Base-by-base conservation (phyloP, 2,797 vertebrate genomes). In the Toxotes lorentzi region DNA sequence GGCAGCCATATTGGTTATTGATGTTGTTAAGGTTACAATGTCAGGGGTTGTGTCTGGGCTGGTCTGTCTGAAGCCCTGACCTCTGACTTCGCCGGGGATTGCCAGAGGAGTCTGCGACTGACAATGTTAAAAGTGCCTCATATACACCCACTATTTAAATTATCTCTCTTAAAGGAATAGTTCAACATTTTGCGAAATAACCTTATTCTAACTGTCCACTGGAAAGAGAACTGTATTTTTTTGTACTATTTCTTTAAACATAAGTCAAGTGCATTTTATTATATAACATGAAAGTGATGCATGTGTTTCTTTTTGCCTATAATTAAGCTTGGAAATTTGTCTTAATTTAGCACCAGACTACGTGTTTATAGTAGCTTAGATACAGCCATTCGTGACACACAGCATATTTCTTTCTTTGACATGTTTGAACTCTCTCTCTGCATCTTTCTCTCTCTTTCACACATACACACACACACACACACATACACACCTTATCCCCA, bases 31-130 rank as follows among this genome's bases (percentile, higher is more conserved):
- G 83, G 73, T 76, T 30, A 54, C 21, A 50, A 78, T 41, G 72
- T 88, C 80, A 81, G 71, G 30, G 83, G 83, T 86, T 7, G 2
- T 76, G 78, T 86, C 82, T 91, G 80, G 76, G 66, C 76, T 82
- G 82, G 47, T 66, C 79, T 73, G 86, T 87, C 88, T 91, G 81
- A 75, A 64, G 73, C 21, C 62, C 12, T 71, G 74, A 91, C 79
- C 82, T 81, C 61, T 73, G 76, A 81, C 76, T 66, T 76, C 53
- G 79, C 17, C n/a, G 3, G 11, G 17, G 32, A 74, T 12, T 79
- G 74, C 68, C 76, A 60, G 2, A 35, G 78, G 75, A 80, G 71
- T 79, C 53, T 70, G n/a, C 23, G 38, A 59, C 24, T 34, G 67
- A 51, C 8, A 0, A 65, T 45, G 62, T 53, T 40, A 59, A 50